Evolutionary conservation across 2,113 vertebrate genomes (phyloP), one percentile per base, ranked within the genome.

Genomic region (Mionectes macconnelli): DNA sequence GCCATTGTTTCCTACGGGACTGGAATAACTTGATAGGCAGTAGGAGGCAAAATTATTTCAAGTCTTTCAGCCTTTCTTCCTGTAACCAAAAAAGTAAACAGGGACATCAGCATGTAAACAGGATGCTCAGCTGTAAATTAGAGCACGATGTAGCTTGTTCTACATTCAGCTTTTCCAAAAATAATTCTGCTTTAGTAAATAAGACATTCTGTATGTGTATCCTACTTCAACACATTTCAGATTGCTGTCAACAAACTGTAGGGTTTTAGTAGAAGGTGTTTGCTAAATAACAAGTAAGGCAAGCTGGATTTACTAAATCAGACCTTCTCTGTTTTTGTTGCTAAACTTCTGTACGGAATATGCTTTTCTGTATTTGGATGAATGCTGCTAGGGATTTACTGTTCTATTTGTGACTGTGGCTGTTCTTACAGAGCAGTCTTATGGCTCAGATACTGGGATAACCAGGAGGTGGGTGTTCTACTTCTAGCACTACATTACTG

Each of bases 71-170:
- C 53, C 30, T 70, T 80, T 93, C 89, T 96, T 96, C 92, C 95
- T 85, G 73, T 70, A 83, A 94, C 90, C 67, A 39, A 74, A 89
- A 93, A 92, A 94, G 55, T 85, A 87, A 96, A 92, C 90, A 89
- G 0, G 79, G 89, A 84, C 79, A 96, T 96, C 93, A 93, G 94
- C 79, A 81, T 92, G 87, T 93, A 94, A 94, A 93, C 92, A 97
- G 89, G 94, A 95, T 76, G 76, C 91, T 96, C 88, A 75, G 93
- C 95, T 96, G 90, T 90, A 97, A 97, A 93, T 88, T 93, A 81
- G 60, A 95, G 90, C 84, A 96, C 96, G 96, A 93, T 88, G 76
- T 49, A 89, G 87, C 97, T 95, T 96, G 96, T 94, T 96, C 84
- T 83, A 19, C 90, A 93, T 92, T 94, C 94, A 89, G 82, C 79